phyloP scores from a whole-genome alignment of 2,113 vertebrate species.

The Struthio camelus region DNA sequence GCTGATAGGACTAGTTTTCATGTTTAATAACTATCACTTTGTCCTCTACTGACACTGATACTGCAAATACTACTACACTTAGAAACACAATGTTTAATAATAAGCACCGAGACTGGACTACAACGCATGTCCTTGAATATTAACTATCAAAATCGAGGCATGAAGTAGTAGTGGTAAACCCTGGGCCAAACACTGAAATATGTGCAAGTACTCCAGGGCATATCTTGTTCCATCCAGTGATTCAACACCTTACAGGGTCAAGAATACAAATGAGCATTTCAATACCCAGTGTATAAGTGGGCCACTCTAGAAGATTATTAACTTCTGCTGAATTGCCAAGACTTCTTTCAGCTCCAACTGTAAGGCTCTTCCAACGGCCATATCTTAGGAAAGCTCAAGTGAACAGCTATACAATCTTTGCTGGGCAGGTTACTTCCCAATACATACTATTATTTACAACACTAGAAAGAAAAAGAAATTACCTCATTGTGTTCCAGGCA shows the following conservation, averaged over 20 bases:
- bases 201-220: background rate
- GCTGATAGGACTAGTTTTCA: background rate
- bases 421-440: background rate
- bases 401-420: background rate
- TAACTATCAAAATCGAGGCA: background rate
- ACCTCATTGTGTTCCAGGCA: slow-evolving; percentile 99
- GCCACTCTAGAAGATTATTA: slow-evolving; percentile 8
- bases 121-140: background rate
- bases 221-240: background rate
- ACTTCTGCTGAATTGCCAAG: background rate
- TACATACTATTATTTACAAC: background rate
- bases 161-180: background rate
- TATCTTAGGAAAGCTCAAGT: background rate
- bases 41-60: background rate
- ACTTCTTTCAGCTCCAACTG: background rate
- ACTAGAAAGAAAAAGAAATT: background rate
- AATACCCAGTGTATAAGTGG: background rate
- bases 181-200: background rate
- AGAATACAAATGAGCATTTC: background rate
- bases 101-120: background rate
- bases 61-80: background rate
- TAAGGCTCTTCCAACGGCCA: background rate
- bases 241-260: background rate
- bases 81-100: background rate
- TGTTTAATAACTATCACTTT: background rate